Base-by-base conservation (phyloP, 2,113 vertebrate species). In the Argyrosomus japonicus region DNA sequence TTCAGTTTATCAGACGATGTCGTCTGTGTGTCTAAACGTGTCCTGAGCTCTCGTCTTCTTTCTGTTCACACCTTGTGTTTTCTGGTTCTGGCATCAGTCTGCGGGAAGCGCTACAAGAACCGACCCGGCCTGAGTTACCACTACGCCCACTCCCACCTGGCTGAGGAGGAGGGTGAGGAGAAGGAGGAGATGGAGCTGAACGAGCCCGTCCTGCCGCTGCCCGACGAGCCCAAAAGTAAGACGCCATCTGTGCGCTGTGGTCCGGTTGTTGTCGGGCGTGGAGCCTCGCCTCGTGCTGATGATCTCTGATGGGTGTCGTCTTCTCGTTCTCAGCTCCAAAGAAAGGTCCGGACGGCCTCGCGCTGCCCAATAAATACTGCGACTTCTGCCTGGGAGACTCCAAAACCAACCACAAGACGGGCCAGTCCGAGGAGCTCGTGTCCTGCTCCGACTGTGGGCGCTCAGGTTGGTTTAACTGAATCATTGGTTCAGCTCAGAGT, bases 81-180 rank as follows among this genome's bases (percentile, higher is more conserved):
- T 7, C 64, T 81, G 82, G 19, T 87, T 61, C 77, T 57, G 88
- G 84, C 84, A 86, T 6, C 91, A 99, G 98, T 98, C 80, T 99
- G 98, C 67, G 98, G 98, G 64, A 99, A 99, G 76, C 97, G 98
- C 21, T 99, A 99, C 95, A 99, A 99, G 94, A 99, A 99, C 91
- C 96, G 98, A 0, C 98, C 98, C 0, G 98, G 98, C 14, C 93
- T 99, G 79, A 99, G 98, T 67, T 99, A 99, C 89, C 98, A 99
- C 93, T 99, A 99, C 47, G 96, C 97, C n/a, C 98, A 99, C 76
- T 98, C 97, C 64, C 98, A 99, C 94, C 92, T 99, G 95, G 98
- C 97, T 0, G 97, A 99, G 81, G 98, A 99, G 88, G 98, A 99
- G 69, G 98, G 97, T 0, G 97, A 99, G 2, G 97, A 99, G 68